phyloP scores from a whole-genome alignment of 2,888 invertebrate genomes.

The Pocota personata region DNA sequence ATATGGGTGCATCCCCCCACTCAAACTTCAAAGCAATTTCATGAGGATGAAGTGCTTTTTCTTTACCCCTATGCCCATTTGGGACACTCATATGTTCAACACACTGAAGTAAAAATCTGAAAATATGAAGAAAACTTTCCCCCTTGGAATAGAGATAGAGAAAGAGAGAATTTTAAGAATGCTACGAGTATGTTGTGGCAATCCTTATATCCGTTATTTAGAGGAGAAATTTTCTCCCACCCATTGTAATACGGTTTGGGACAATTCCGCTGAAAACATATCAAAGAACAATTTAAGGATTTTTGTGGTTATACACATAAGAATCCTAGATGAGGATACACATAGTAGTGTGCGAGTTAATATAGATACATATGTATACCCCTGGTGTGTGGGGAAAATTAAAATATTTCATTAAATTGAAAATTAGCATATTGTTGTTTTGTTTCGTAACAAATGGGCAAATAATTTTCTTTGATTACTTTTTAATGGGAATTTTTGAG shows the following conservation, averaged over 20 bases:
- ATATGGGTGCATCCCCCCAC: background rate
- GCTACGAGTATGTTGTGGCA: slow-evolving; percentile 42
- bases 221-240: no score
- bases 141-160: background rate
- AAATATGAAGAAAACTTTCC: slow-evolving; percentile 38
- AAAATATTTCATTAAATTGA: slow-evolving; percentile 51
- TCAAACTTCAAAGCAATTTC: slow-evolving; percentile 3
- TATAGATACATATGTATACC: background rate
- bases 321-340: slow-evolving; percentile 4
- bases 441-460: slow-evolving; percentile 38
- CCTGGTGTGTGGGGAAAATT: background rate
- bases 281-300: slow-evolving; percentile 63
- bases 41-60: no score
- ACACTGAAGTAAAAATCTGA: background rate
- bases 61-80: background rate
- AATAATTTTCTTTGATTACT: slow-evolving; percentile 56
- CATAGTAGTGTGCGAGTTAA: no score
- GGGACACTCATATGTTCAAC: background rate
- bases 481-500: slow-evolving; percentile 31
- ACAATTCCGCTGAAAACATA: slow-evolving; percentile 39
- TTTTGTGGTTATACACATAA: slow-evolving; percentile 52
- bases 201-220: background rate
- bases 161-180: slow-evolving; percentile 34
- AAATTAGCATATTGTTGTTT: slow-evolving; percentile 42
- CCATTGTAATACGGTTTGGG: slow-evolving; percentile 1